phyloP scores from a whole-genome alignment of 2,888 invertebrate genomes.

The Nephrocerus scutellatus region DNA sequence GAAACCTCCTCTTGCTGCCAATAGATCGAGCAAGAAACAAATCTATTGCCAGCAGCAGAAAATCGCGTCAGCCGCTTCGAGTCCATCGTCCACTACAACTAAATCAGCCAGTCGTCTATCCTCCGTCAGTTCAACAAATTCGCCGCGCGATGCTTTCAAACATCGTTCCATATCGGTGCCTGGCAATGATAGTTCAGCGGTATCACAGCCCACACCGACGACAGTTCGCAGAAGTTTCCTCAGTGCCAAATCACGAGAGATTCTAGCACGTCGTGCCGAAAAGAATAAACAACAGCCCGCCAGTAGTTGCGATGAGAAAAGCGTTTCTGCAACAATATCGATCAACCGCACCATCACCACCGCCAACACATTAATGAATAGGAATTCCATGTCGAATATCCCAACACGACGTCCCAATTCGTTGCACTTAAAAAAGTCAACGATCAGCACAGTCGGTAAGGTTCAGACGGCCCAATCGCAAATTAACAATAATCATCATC shows the following conservation, averaged over 20 bases:
- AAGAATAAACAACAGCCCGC: constrained; percentile 36
- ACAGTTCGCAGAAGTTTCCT: constrained; percentile 42
- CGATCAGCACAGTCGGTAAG: too few relatives aligned
- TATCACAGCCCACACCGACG: constrained; percentile 21
- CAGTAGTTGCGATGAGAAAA: constrained; percentile 29
- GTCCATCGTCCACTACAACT: constrained; percentile 46
- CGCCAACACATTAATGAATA: constrained; percentile 25
- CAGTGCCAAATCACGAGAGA: constrained; percentile 46
- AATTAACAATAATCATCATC: constrained; percentile 14
- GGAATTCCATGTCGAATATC: constrained; percentile 43
- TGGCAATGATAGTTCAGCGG: constrained; percentile 26
- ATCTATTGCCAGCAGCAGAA: constrained; percentile 32
- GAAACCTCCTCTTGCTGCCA: constrained; percentile 21
- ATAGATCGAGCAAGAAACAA: constrained; percentile 30
- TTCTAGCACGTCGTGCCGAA: constrained; percentile 44
- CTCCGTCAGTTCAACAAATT: constrained; percentile 43
- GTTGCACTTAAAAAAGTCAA: constrained; percentile 35
- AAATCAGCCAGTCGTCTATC: constrained; percentile 43
- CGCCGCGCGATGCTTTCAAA: constrained; percentile 43
- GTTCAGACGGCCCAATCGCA: not conserved
- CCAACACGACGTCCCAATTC: constrained; percentile 42
- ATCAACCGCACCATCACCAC: constrained; percentile 23
- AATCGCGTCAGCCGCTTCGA: constrained; percentile 42
- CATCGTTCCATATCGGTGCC: constrained; percentile 46
- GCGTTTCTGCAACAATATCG: constrained; percentile 12